Percentiles rank a stretch among this genome's conserved stretches.
Conservation (phyloP, 2,797 vertebrate species). For the Danio kyathit region DNA sequence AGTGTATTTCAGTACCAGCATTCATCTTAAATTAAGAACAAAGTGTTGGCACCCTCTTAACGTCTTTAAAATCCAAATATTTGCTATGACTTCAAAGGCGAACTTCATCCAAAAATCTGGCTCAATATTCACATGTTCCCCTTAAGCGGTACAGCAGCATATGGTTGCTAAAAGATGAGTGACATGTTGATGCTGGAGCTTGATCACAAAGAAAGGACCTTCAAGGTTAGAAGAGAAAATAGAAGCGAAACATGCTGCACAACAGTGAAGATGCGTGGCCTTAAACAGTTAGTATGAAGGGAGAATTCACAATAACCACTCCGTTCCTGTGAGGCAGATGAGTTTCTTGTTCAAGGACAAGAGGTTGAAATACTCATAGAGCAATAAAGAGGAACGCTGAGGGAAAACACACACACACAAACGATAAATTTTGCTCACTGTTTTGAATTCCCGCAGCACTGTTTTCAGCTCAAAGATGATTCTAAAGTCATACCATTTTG, state of each 20-base stretch:
- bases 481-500: not conserved
- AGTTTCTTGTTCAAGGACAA: constrained; percentile 45
- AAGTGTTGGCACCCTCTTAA: constrained; percentile 1
- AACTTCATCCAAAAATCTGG: constrained; percentile 10
- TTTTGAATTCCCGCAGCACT: not conserved
- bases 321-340: constrained; percentile 14
- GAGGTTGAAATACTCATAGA: constrained; percentile 34
- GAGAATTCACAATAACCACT: constrained; percentile 38
- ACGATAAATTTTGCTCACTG: not conserved
- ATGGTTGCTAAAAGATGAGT: constrained; percentile 36
- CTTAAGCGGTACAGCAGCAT: constrained; percentile 32
- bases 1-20: not conserved
- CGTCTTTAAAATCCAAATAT: not conserved
- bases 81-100: not conserved
- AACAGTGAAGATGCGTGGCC: constrained; percentile 33
- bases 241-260: constrained; percentile 39
- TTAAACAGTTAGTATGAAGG: constrained; percentile 48
- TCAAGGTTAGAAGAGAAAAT: constrained; percentile 52
- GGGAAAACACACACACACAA: not conserved
- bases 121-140: constrained; percentile 10
- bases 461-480: not conserved
- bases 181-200: constrained; percentile 44
- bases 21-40: not conserved
- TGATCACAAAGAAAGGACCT: constrained; percentile 45
- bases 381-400: constrained; percentile 33